Evolutionary conservation across 2,888 invertebrate genomes (phyloP), one percentile per base, ranked within the genome.

Genomic region (Phaedon cochleariae): DNA sequence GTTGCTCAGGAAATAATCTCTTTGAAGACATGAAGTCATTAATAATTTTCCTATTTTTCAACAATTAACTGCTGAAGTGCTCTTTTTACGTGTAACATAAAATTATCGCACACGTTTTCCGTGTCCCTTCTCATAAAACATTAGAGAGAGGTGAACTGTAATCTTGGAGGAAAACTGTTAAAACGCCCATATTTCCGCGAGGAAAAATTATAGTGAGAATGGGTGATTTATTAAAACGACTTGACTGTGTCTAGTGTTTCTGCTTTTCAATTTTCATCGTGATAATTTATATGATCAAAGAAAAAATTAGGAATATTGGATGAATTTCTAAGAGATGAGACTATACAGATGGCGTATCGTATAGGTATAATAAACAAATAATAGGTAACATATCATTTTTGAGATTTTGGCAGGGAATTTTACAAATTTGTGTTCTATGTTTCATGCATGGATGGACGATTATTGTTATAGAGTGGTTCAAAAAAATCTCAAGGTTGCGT

Each of bases 211-310:
- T 10, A 57, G 57, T 45, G 21, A 7, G 10, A 22, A 45, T 26
- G 26, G 55, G 45, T 57, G 57, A 46, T 57, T 57, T 57, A 57
- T 57, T 57, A 26, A 57, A 10, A 48, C 10, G 21, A 7, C 20
- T 15, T 15, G 18, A 46, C 20, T 5, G 26, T 26, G 26, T 46
- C 46, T 22, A 2, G 1, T 20, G n/a, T 48, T 48, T 21, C 48
- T 48, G 48, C 22, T 48, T 15, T 48, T 22, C 20, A 48, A 20
- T 48, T 48, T 22, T 7, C 48, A 48, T 9, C n/a, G 48, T 48
- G 48, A 20, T 48, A 21, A 48, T 48, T 48, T 20, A 9, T 48
- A n/a, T 12, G 20, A 48, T 48, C 48, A 48, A 21, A 6, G 17
- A 20, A 20, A 10, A 5, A 7, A 10, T 48, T 48, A 21, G 18